Evolutionary conservation across 2,888 invertebrate genomes (phyloP), one percentile per base, ranked within the genome.

Genomic region (Coleophora deauratella): DNA sequence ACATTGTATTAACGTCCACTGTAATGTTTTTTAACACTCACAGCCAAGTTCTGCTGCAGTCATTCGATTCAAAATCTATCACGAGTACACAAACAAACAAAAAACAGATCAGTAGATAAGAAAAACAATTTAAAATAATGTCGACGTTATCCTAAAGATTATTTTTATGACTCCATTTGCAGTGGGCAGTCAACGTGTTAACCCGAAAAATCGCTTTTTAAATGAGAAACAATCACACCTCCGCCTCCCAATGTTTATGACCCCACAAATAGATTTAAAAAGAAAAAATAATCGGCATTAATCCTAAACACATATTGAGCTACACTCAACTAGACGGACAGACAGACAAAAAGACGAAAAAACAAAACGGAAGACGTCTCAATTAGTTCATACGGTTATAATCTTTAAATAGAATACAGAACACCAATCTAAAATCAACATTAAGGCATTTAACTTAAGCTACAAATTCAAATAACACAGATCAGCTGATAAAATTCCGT

Each of bases 301-400:
- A 55, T 49, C 55, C 50, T 45, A 50, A 50, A 50, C 49, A 54
- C 50, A 48, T 54, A 52, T 53, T 50, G 52, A 54, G 51, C 49
- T 46, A 46, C 45, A 49, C 48, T 49, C 37, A 37, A 38, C 27
- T 46, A 43, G 50, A 59, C 63, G 59, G 60, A 72, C 71, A 64
- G 62, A 67, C 72, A 60, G 54, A 73, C 68, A 72, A 68, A 70
- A 69, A 64, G 57, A 72, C 66, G 54, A 67, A 53, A 58, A 62
- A 53, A 28, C 21, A 51, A 49, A 69, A 55, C 66, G 69, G 67
- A 74, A 75, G 72, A 84, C 74, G 57, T 65, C 84, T 84, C 84
- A 82, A 84, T 84, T 82, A 84, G 72, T 73, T 73, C 70, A 66
- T 71, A 66, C 71, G 67, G 55, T 51, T 43, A 50, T 54, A 66